phyloP scores from a whole-genome alignment of 2,888 invertebrate species.

The Lasius platythorax region DNA sequence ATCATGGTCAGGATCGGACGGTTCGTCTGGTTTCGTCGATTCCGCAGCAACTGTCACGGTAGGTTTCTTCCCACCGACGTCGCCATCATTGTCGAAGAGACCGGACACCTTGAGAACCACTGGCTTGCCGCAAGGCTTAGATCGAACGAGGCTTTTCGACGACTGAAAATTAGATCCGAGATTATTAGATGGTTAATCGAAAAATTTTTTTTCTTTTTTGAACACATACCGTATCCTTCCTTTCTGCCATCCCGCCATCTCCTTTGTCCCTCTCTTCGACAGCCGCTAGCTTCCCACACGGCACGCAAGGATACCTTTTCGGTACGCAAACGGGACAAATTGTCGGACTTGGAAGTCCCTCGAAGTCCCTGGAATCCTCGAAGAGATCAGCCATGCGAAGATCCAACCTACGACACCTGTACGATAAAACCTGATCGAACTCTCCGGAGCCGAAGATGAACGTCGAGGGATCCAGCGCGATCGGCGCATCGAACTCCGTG shows the following conservation, averaged over 20 bases:
- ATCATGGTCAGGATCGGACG: constrained; percentile 90
- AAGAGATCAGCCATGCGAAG: constrained; percentile 65
- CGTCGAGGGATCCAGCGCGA: constrained; percentile 50
- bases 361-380: constrained; percentile 57
- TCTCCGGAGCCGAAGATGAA: constrained; percentile 77
- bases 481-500: constrained; percentile 87
- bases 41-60: constrained; percentile 77
- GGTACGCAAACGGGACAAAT: constrained; percentile 69
- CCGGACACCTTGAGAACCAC: constrained; percentile 84
- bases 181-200: background rate
- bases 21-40: constrained; percentile 42
- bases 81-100: constrained; percentile 72
- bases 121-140: constrained; percentile 76
- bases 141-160: constrained; percentile 36
- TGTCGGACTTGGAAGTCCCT: background rate
- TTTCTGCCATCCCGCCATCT: background rate
- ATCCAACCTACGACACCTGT: constrained; percentile 78
- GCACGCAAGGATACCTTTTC: constrained; percentile 65
- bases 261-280: background rate
- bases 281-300: constrained; percentile 63
- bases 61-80: constrained; percentile 66
- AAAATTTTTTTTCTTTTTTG: background rate
- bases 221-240: background rate
- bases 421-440: constrained; percentile 66
- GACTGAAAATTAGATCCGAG: constrained; percentile 33